Base-by-base conservation (phyloP, 2,888 invertebrate genomes). In the Ditylenchus weischeri region DNA sequence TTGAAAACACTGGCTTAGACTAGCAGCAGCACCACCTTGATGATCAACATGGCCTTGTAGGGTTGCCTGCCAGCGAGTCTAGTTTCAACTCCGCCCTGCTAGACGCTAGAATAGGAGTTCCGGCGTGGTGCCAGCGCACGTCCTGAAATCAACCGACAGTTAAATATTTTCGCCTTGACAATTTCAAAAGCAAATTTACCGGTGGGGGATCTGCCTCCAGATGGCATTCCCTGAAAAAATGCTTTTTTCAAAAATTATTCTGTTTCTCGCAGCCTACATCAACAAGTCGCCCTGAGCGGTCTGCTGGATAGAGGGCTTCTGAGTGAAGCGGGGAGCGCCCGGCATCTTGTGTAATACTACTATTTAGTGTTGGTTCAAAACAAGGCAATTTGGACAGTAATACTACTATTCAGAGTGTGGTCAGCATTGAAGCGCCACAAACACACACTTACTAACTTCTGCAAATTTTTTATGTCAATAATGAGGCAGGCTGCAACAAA, bases 241-340 rank as follows among this genome's bases (percentile, higher is more conserved):
- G n/a, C 1, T 10, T 6, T 13, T 43, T 13, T 43, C 15, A 43
- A 15, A 15, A 43, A 43, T 6, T 8, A 15, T 43, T 15, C 8
- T 43, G 2, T 43, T n/a, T n/a, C n/a, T n/a, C n/a, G 29, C 29
- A 82, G 43, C 43, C 8, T 15, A 43, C 83, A 83, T 83, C 72
- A 83, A 71, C 76, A 83, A 75, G 75, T 83, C 81, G 68, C 83
- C 83, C 60, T 78, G 76, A 60, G 82, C 77, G 86, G 93, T 93
- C 86, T 95, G 94, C 84, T 93, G 89, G 86, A 95, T 95, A 80
- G 92, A 90, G 73, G 94, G 94, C 87, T 94, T 94, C 87, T 93
- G 92, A 86, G 92, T 90, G 87, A 95, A 95, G 84, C 93, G 93
- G 84, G 94, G 94, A 86, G 94, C 93, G 67, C 81, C 83, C 71